phyloP scores from a whole-genome alignment of 2,797 vertebrate genomes.

The Acrossocheilus fasciatus region DNA sequence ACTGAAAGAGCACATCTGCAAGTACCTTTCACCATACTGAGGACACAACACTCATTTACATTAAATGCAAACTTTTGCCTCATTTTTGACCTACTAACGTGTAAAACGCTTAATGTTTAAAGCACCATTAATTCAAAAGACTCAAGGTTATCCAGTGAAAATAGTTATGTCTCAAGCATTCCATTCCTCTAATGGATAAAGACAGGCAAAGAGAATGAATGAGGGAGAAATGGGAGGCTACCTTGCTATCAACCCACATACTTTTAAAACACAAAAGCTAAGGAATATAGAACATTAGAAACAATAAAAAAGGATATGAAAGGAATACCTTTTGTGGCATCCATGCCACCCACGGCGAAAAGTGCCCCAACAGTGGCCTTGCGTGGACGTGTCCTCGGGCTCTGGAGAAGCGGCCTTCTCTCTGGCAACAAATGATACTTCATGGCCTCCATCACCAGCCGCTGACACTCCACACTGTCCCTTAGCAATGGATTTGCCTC shows the following conservation, averaged over 20 bases:
- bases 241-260: neutral
- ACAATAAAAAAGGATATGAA: neutral
- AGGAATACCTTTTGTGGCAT: slow-evolving; percentile 92
- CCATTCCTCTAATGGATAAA: neutral
- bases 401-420: slow-evolving; percentile 91
- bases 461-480: slow-evolving; percentile 96
- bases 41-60: neutral
- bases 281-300: neutral
- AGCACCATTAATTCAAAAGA: slow-evolving; percentile 15
- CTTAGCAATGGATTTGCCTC: slow-evolving; percentile 91
- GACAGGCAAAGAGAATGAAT: neutral
- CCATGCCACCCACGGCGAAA: slow-evolving; percentile 97
- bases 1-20: neutral
- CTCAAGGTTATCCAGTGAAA: slow-evolving; percentile 5
- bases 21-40: slow-evolving; percentile 7
- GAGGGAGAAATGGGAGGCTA: neutral
- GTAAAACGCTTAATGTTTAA: neutral
- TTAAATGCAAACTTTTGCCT: neutral
- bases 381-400: slow-evolving; percentile 93
- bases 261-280: neutral
- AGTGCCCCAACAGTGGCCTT: slow-evolving; percentile 96
- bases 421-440: slow-evolving; percentile 98
- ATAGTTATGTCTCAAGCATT: neutral
- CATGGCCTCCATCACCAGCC: slow-evolving; percentile 98
- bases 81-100: neutral